phyloP scores from a whole-genome alignment of 2,113 vertebrate species.

The Pedetes capensis region DNA sequence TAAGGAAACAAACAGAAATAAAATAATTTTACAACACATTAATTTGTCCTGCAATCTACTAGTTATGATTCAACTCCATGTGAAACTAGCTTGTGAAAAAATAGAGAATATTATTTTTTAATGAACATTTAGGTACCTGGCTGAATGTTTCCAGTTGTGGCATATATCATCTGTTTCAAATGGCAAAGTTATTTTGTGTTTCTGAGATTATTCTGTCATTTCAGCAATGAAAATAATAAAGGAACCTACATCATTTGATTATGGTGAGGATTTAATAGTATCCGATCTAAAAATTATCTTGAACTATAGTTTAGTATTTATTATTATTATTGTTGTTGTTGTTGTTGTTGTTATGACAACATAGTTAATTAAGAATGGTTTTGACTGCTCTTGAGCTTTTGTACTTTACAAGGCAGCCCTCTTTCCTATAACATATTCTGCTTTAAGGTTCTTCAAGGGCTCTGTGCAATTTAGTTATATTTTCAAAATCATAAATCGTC shows the following conservation, averaged over 20 bases:
- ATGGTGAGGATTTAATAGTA: not conserved
- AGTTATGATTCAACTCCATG: not conserved
- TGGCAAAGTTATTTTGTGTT: not conserved
- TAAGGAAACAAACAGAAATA: not conserved
- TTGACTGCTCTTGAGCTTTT: not conserved
- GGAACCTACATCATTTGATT: not conserved
- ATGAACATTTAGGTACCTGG: not conserved
- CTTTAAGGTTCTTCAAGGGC: constrained; percentile 24
- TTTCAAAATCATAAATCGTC: constrained; percentile 72
- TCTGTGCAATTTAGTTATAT: constrained; percentile 55
- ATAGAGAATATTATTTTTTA: not conserved
- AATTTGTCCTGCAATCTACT: not conserved
- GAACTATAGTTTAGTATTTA: not conserved
- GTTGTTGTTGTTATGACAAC: not conserved
- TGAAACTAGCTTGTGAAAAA: not conserved
- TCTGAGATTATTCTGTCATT: not conserved
- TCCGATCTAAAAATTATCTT: not conserved
- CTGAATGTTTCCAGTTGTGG: not conserved
- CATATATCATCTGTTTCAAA: not conserved
- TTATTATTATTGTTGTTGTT: not conserved
- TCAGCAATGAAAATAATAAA: not conserved
- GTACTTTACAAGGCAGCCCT: not conserved
- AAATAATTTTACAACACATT: not conserved
- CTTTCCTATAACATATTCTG: not conserved
- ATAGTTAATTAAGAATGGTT: not conserved